These are phyloP conservation scores for Campopleginae sp. DNA, from an alignment of 2,888 invertebrate genomes.

Conservation along the genomic window DNA sequence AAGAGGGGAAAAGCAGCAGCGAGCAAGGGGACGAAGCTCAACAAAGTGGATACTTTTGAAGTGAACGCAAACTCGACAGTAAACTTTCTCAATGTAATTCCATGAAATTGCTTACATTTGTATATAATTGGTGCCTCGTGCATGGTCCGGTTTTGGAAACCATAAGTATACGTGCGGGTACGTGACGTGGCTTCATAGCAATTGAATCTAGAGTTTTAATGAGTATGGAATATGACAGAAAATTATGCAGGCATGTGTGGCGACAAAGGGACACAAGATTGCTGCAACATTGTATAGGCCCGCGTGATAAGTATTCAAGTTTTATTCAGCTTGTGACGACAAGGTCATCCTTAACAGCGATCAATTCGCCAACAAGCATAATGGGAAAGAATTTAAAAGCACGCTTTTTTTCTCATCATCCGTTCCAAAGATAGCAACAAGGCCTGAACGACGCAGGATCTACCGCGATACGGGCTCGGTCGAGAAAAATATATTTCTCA, in stretches of 20 bases:
- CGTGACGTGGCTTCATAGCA: not conserved
- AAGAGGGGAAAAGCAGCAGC: not conserved
- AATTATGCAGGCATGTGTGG: not conserved
- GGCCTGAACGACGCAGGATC: constrained; percentile 44
- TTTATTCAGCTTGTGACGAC: constrained; percentile 15
- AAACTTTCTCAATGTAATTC: too few relatives aligned
- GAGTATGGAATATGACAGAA: too few relatives aligned
- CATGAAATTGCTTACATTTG: not conserved
- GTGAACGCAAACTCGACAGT: not conserved
- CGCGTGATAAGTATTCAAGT: not conserved
- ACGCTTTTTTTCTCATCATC: not conserved
- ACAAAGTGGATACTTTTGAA: not conserved
- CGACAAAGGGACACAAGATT: too few relatives aligned
- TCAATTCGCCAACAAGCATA: constrained; percentile 2
- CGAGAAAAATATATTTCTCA: constrained; percentile 24
- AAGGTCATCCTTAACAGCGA: constrained; percentile 26
- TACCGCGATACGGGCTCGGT: constrained; percentile 2
- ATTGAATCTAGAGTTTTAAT: not conserved
- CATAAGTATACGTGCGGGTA: constrained; percentile 1
- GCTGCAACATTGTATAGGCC: not conserved
- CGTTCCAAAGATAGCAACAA: not conserved
- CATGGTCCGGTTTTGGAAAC: not conserved
- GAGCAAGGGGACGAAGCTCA: not conserved
- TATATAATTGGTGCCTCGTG: too few relatives aligned
- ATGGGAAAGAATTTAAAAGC: not conserved